A percentile compares a stretch with the other conserved stretches of the same genome.
Evolutionary conservation across 1,140 invertebrate species (phyloP).

Genomic region (Pemphigus obesinymphae): DNA sequence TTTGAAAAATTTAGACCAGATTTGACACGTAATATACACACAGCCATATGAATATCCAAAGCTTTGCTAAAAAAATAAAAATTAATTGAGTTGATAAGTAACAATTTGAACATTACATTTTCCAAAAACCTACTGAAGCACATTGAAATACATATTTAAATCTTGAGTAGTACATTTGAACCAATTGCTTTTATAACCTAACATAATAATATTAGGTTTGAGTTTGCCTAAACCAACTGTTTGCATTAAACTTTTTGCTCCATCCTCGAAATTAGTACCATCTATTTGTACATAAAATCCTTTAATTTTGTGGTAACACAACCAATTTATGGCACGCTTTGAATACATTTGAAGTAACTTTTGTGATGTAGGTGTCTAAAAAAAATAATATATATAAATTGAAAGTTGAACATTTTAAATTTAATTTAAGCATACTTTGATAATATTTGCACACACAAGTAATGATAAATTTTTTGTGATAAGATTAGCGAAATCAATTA

Average conservation of each 20-base stretch:
- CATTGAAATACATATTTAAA: conserved; percentile 82
- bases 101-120: not conserved
- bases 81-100: not conserved
- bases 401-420: conserved; percentile 42
- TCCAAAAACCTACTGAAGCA: conserved; percentile 78
- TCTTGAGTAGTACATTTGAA: conserved; percentile 64
- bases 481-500: conserved; percentile 84
- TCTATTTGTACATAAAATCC: conserved; percentile 83
- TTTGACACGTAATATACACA: conserved; percentile 77
- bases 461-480: conserved; percentile 93
- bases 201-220: conserved; percentile 87
- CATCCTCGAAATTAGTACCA: conserved; percentile 71
- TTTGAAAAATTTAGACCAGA: conserved; percentile 71
- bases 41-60: conserved; percentile 84
- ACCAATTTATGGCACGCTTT: conserved; percentile 28
- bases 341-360: conserved; percentile 25
- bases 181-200: conserved; percentile 95
- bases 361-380: conserved; percentile 2
- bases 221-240: conserved; percentile 85
- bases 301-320: conserved; percentile 68
- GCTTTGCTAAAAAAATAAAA: conserved; percentile 65
- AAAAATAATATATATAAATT: not conserved
- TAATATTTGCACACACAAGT: conserved; percentile 83
- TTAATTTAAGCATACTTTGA: no score
- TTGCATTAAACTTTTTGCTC: conserved; percentile 70